A percentile compares a stretch with the other conserved stretches of the same genome.
phyloP scores from a whole-genome alignment of 1,140 invertebrate genomes.

The Procambarus clarkii region DNA sequence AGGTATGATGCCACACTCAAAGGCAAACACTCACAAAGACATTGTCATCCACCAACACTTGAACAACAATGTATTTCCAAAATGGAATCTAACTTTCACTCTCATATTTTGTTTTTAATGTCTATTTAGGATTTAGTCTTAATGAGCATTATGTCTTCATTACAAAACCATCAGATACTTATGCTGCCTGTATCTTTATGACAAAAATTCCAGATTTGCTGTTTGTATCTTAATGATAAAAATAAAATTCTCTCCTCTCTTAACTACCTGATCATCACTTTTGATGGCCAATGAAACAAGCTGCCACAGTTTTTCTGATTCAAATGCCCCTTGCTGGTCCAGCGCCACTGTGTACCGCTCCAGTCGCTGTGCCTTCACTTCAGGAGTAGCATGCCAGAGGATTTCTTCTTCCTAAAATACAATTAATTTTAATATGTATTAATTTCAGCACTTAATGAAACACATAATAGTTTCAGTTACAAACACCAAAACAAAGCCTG shows the following conservation, averaged over 20 bases:
- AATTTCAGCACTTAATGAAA: neutral
- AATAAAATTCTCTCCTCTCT: too few relatives aligned
- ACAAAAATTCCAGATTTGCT: neutral
- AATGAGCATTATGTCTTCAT: too few relatives aligned
- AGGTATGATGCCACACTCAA: too few relatives aligned
- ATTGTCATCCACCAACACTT: too few relatives aligned
- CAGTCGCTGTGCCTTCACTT: conserved; percentile 83
- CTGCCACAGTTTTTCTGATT: conserved; percentile 91
- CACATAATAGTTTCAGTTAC: neutral
- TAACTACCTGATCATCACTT: conserved; percentile 83
- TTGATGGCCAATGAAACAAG: conserved; percentile 89
- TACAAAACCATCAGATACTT: too few relatives aligned
- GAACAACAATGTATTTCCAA: too few relatives aligned
- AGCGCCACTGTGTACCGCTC: conserved; percentile 87
- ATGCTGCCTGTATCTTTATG: too few relatives aligned
- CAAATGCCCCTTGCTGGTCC: conserved; percentile 85
- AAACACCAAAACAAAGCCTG: neutral
- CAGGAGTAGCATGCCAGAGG: conserved; percentile 85
- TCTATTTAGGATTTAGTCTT: neutral
- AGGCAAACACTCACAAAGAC: too few relatives aligned
- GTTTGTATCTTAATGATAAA: too few relatives aligned
- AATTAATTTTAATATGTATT: neutral
- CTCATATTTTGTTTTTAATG: neutral
- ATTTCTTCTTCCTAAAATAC: conserved; percentile 81
- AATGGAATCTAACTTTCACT: too few relatives aligned